Percentiles rank a stretch among this genome's conserved stretches.
Evolutionary conservation across 2,113 vertebrate species (phyloP).

Genomic region (Jacana jacana): DNA sequence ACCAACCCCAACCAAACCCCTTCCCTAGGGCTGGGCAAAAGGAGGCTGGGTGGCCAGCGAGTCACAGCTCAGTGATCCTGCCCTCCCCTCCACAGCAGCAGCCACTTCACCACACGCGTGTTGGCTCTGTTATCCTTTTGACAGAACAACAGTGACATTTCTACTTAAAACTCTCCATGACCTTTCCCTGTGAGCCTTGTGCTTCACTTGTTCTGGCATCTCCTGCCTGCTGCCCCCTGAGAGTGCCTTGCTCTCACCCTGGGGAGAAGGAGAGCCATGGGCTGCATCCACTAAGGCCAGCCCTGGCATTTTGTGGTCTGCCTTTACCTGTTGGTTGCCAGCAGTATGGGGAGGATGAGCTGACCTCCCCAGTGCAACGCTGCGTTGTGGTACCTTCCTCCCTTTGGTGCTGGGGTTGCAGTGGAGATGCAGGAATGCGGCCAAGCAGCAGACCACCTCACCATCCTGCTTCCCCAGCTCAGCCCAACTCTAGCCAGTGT

Average conservation of each 20-base stretch:
- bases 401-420: accelerated
- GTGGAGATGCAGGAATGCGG: accelerated
- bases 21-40: background rate
- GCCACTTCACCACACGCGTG: background rate
- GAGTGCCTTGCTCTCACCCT: background rate
- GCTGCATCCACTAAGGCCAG: background rate
- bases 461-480: background rate
- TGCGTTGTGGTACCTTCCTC: background rate
- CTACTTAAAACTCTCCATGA: constrained; percentile 46
- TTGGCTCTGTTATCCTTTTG: constrained; percentile 4
- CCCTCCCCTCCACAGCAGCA: background rate
- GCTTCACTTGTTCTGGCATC: constrained; percentile 23
- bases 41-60: background rate
- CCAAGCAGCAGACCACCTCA: background rate
- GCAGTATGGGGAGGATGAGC: accelerated
- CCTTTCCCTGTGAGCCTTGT: constrained; percentile 45
- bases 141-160: constrained; percentile 55
- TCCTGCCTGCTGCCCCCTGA: background rate
- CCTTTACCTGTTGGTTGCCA: background rate
- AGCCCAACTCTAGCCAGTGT: background rate
- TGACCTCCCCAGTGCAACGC: accelerated
- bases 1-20: background rate
- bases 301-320: background rate
- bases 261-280: background rate
- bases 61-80: background rate